Percentiles rank a stretch among this genome's conserved stretches.
phyloP scores from a whole-genome alignment of 2,113 vertebrate genomes.

The Oceanites oceanicus region DNA sequence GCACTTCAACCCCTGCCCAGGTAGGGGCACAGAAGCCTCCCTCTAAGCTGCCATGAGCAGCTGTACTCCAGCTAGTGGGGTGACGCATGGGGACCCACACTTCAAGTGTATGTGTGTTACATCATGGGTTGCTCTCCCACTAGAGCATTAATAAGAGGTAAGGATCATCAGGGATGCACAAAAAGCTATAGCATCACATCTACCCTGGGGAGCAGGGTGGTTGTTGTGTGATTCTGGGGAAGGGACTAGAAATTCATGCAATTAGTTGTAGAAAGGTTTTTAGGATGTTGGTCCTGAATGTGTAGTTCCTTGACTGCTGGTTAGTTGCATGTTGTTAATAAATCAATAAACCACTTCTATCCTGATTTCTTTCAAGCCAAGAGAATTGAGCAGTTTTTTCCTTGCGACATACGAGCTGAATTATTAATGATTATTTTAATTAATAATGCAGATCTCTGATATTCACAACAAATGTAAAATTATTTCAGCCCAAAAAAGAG shows the following conservation, averaged over 20 bases:
- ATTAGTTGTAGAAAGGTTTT: not conserved
- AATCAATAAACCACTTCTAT: not conserved
- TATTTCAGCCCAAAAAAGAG: not conserved
- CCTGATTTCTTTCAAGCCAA: not conserved
- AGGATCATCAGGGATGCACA: not conserved
- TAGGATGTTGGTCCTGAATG: not conserved
- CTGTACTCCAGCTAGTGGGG: not conserved
- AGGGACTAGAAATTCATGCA: not conserved
- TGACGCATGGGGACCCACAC: not conserved
- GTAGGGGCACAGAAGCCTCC: not conserved
- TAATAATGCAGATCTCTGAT: not conserved
- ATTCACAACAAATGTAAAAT: not conserved
- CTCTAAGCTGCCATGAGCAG: not conserved
- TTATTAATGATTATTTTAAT: not conserved
- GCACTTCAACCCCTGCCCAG: not conserved
- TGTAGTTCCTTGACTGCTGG: not conserved
- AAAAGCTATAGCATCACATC: not conserved
- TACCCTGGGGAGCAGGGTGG: rapidly evolving
- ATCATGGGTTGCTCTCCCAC: not conserved
- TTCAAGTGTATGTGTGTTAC: rapidly evolving
- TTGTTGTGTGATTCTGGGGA: not conserved
- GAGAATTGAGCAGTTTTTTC: not conserved
- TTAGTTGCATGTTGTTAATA: not conserved
- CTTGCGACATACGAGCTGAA: not conserved
- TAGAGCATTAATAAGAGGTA: not conserved